These are phyloP conservation scores for Hypselothyrea guttata DNA, from an alignment of 2,888 invertebrate species.

Conservation along the genomic window DNA sequence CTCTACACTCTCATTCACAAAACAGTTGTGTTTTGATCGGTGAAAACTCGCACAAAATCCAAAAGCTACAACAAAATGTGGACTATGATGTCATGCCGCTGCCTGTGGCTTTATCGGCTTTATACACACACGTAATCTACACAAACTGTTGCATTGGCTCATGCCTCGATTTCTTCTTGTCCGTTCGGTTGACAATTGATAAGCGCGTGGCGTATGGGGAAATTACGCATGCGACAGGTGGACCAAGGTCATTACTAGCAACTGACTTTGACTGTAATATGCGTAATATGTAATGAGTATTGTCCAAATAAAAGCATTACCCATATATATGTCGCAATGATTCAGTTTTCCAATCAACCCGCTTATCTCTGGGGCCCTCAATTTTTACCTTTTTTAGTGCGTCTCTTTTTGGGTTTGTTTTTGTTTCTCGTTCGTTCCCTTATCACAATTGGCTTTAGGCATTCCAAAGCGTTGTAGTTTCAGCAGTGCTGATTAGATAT, in stretches of 20 bases:
- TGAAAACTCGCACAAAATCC: conserved; percentile 17
- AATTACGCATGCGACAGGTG: conserved; percentile 70
- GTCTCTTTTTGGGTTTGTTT: conserved; percentile 10
- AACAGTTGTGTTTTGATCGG: conserved; percentile 17
- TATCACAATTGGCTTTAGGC: conserved; percentile 63
- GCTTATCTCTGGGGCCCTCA: conserved; percentile 38
- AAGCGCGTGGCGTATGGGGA: conserved; percentile 24
- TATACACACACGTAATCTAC: conserved; percentile 1
- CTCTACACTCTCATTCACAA: conserved; percentile 37
- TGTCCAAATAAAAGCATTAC: conserved; percentile 10
- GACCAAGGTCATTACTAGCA: conserved; percentile 75
- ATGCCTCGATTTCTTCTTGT: conserved; percentile 31
- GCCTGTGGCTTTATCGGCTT: conserved; percentile 30
- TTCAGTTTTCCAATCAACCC: conserved; percentile 55
- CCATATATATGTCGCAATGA: conserved; percentile 59
- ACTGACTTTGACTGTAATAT: conserved; percentile 50
- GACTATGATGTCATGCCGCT: conserved; percentile 46
- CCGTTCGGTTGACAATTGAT: conserved; percentile 36
- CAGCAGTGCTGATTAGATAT: conserved; percentile 49
- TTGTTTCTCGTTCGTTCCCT: conserved; percentile 14
- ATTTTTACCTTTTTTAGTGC: conserved; percentile 16
- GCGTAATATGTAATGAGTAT: conserved; percentile 15
- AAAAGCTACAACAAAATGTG: conserved; percentile 3
- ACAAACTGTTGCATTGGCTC: conserved; percentile 23
- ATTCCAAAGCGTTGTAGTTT: conserved; percentile 52